Percentiles rank a stretch among this genome's conserved stretches.
phyloP scores from a whole-genome alignment of 2,888 invertebrate genomes.

The Watsonalla cultraria region DNA sequence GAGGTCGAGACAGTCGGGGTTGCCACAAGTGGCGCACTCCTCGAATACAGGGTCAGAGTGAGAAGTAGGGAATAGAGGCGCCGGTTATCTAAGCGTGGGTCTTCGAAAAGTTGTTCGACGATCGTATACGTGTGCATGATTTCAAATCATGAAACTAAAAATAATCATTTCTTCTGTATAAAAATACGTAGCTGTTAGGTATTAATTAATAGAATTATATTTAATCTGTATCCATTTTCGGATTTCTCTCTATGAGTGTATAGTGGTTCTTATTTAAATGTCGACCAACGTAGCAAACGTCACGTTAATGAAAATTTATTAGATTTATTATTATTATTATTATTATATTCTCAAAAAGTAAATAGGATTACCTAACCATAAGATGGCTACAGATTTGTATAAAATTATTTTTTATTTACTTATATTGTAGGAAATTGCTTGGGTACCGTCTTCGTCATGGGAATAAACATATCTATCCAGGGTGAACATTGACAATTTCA shows the following conservation, averaged over 20 bases:
- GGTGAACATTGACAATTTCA: conserved; percentile 46
- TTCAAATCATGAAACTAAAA: conserved; percentile 69
- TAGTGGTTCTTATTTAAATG: conserved; percentile 77
- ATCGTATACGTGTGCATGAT: conserved; percentile 77
- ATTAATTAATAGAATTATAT: conserved; percentile 76
- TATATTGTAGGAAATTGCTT: conserved; percentile 70
- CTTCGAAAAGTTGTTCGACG: conserved; percentile 72
- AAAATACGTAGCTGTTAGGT: conserved; percentile 67
- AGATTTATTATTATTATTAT: conserved; percentile 65
- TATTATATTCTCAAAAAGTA: conserved; percentile 60
- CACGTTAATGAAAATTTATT: conserved; percentile 77
- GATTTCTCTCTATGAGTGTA: conserved; percentile 79
- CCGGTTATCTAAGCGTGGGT: conserved; percentile 54
- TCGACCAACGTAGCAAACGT: conserved; percentile 78
- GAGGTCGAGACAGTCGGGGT: conserved; percentile 16
- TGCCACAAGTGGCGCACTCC: conserved; percentile 38
- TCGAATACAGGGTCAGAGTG: conserved; percentile 63
- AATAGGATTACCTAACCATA: conserved; percentile 69
- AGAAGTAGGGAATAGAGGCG: conserved; percentile 43
- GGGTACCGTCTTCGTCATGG: conserved; percentile 53
- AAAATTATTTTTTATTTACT: conserved; percentile 73
- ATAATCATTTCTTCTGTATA: conserved; percentile 72
- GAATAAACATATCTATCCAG: conserved; percentile 68
- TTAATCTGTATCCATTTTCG: conserved; percentile 76
- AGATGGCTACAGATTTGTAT: conserved; percentile 76